Conservation (phyloP, 2,797 vertebrate genomes). For the Takifugu rubripes region DNA sequence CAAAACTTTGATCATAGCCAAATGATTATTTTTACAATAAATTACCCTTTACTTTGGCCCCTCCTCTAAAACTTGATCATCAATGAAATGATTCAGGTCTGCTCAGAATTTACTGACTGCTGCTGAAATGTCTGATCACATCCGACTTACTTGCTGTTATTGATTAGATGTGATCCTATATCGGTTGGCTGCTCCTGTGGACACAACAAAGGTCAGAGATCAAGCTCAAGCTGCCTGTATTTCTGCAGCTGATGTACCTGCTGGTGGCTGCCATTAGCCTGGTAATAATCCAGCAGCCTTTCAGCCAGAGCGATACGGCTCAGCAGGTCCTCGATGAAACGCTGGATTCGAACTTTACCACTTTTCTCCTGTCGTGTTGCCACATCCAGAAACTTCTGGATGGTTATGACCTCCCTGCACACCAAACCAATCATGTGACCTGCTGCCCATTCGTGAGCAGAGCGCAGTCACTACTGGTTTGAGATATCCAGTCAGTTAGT, state of each 20-base stretch:
- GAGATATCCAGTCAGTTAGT: too few species aligned
- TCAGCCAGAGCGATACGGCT: constrained; percentile 88
- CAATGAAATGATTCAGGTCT: too few species aligned
- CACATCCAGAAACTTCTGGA: constrained; percentile 92
- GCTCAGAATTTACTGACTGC: too few species aligned
- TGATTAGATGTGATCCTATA: not conserved
- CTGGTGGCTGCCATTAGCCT: constrained; percentile 71
- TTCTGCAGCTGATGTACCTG: constrained; percentile 48
- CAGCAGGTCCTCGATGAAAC: constrained; percentile 90
- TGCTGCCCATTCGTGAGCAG: not conserved
- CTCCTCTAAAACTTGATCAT: too few species aligned
- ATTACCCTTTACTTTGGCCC: too few species aligned
- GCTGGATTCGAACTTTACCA: constrained; percentile 88
- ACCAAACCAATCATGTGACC: not conserved
- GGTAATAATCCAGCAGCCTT: constrained; percentile 89
- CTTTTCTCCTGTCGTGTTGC: constrained; percentile 88
- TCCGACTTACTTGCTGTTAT: not conserved
- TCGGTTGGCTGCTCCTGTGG: not conserved
- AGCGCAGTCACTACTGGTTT: too few species aligned
- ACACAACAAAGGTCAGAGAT: not conserved
- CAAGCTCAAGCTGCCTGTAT: not conserved
- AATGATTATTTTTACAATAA: too few species aligned
- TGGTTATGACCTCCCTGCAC: constrained; percentile 87
- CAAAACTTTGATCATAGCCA: too few species aligned
- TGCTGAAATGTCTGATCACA: too few species aligned